Evolutionary conservation across 2,113 vertebrate genomes (phyloP).

Genomic region (Gobius niger): DNA sequence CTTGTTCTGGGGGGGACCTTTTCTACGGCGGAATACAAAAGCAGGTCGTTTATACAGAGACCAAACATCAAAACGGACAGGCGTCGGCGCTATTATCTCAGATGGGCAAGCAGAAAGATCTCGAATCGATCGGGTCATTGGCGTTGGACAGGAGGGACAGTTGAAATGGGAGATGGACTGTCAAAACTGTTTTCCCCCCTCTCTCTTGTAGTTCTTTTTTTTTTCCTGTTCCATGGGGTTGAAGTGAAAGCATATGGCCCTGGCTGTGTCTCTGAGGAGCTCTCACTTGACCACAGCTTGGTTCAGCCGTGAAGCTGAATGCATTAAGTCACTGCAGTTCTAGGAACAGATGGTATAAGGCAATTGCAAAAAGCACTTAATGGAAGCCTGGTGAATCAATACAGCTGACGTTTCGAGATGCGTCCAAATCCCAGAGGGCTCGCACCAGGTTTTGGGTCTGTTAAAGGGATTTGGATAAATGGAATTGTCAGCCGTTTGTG

Average conservation of each 20-base stretch:
- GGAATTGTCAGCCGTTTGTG: too few relatives aligned
- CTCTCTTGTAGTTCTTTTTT: not conserved
- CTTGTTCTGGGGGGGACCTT: constrained; percentile 22
- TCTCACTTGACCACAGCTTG: not conserved
- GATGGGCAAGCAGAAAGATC: constrained; percentile 24
- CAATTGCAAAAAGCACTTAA: too few relatives aligned
- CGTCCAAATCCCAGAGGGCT: too few relatives aligned
- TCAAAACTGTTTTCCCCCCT: not conserved
- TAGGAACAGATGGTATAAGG: not conserved
- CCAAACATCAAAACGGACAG: constrained; percentile 19
- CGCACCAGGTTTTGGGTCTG: too few relatives aligned
- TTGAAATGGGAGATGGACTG: constrained; percentile 16
- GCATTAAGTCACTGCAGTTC: not conserved
- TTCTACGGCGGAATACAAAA: constrained; percentile 18
- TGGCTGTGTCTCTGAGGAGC: not conserved
- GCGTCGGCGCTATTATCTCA: constrained; percentile 37
- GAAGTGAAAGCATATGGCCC: not conserved
- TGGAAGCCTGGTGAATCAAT: too few relatives aligned
- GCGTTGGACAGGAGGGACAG: constrained; percentile 10
- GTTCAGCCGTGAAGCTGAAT: not conserved
- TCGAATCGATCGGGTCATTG: constrained; percentile 29
- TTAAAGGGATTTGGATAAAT: too few relatives aligned
- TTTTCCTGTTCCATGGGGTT: constrained; percentile 15
- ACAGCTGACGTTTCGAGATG: too few relatives aligned
- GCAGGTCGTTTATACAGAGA: constrained; percentile 25